Conservation (phyloP, 2,797 vertebrate genomes). For the Gorsachius magnificus region DNA sequence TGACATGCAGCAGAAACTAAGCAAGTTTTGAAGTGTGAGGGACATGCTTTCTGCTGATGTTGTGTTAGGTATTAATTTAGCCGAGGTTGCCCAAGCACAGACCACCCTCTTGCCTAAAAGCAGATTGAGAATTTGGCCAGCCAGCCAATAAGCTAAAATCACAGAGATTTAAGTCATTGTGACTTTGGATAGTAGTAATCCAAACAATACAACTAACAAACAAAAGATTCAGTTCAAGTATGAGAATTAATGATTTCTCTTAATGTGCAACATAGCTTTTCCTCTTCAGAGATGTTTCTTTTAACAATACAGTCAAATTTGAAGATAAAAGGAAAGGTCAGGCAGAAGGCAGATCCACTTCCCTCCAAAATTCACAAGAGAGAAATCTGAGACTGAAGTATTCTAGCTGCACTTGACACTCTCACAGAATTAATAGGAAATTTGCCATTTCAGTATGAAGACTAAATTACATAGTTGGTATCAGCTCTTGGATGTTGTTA, state of each 20-base stretch:
- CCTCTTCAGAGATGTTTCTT: neutral
- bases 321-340: neutral
- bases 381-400: neutral
- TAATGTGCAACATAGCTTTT: neutral
- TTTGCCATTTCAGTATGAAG: neutral
- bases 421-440: neutral
- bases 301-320: neutral
- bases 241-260: neutral
- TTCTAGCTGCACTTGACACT: neutral
- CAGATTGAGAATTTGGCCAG: neutral
- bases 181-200: neutral
- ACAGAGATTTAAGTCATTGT: neutral
- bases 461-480: neutral
- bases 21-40: neutral
- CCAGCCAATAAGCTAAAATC: neutral
- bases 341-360: neutral
- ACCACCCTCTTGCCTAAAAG: neutral
- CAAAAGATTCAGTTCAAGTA: neutral
- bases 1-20: neutral
- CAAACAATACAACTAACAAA: neutral
- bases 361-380: neutral
- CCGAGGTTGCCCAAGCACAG: neutral
- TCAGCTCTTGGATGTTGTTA: neutral
- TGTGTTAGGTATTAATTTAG: neutral
- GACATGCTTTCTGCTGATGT: neutral